Percentiles rank a stretch among this genome's conserved stretches.
Evolutionary conservation across 2,888 invertebrate species (phyloP).

Genomic region (Pardosa pseudoannulata): DNA sequence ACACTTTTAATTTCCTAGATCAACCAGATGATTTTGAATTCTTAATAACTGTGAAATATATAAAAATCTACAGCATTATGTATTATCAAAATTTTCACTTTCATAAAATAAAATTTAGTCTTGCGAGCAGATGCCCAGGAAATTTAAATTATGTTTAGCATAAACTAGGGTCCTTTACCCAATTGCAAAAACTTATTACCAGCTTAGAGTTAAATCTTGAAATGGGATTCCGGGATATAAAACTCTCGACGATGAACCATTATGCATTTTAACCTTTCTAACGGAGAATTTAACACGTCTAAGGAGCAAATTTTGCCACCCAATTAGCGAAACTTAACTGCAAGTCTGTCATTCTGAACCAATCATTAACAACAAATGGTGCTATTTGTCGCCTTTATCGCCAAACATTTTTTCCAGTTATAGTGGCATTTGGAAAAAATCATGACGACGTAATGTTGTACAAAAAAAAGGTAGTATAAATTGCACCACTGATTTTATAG

Average conservation of each 20-base stretch:
- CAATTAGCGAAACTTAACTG: slow-evolving; percentile 3
- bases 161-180: no score
- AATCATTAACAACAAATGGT: slow-evolving; percentile 10
- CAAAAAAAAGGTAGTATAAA: neutral
- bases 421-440: neutral
- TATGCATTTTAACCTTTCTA: neutral
- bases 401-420: neutral
- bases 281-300: slow-evolving; percentile 6
- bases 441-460: neutral
- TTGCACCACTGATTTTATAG: neutral
- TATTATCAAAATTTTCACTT: no score
- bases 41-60: no score
- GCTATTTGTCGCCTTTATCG: slow-evolving; percentile 12
- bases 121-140: no score
- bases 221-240: neutral
- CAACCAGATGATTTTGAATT: no score
- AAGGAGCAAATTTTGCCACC: neutral
- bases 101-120: no score
- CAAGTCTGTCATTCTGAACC: slow-evolving; percentile 9
- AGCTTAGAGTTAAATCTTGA: no score
- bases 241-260: neutral
- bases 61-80: no score
- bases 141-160: no score
- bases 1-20: no score
- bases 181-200: no score